phyloP scores from a whole-genome alignment of 2,888 invertebrate species.

The Chrysolina haemoptera region DNA sequence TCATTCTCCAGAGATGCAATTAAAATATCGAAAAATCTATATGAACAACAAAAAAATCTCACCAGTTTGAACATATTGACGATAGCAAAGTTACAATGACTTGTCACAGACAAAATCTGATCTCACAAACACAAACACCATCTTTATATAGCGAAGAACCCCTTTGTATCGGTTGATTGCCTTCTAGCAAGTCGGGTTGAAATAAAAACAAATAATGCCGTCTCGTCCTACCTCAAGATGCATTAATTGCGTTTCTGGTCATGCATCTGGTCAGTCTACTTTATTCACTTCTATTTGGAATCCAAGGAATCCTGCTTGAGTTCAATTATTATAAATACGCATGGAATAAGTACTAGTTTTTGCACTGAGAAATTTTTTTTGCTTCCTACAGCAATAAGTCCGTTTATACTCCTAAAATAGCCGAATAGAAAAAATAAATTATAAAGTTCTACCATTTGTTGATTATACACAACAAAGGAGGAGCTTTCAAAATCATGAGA shows the following conservation, averaged over 20 bases:
- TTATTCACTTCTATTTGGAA: not conserved
- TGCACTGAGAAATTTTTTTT: not conserved
- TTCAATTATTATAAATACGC: not conserved
- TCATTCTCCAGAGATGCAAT: not conserved
- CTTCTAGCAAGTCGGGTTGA: slow-evolving; percentile 40
- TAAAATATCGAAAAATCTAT: not conserved
- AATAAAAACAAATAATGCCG: slow-evolving; percentile 30
- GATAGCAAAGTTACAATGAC: slow-evolving; percentile 33
- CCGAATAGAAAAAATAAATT: too few relatives aligned
- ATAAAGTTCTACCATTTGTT: too few relatives aligned
- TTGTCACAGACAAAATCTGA: slow-evolving; percentile 44
- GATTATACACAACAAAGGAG: too few relatives aligned
- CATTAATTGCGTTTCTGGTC: slow-evolving; percentile 2
- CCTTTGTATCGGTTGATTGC: slow-evolving; percentile 40
- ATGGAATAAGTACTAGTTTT: not conserved
- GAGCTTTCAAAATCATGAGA: too few relatives aligned
- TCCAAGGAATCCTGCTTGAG: not conserved
- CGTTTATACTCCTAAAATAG: too few relatives aligned
- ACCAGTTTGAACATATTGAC: slow-evolving; percentile 53
- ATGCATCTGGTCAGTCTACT: slow-evolving; percentile 10
- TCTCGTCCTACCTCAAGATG: slow-evolving; percentile 9
- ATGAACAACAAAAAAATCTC: slow-evolving; percentile 38
- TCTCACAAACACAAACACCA: not conserved
- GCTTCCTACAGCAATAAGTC: not conserved
- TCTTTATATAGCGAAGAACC: slow-evolving; percentile 39